Base-by-base conservation (phyloP, 2,113 vertebrate species). In the Peromyscus californicus region DNA sequence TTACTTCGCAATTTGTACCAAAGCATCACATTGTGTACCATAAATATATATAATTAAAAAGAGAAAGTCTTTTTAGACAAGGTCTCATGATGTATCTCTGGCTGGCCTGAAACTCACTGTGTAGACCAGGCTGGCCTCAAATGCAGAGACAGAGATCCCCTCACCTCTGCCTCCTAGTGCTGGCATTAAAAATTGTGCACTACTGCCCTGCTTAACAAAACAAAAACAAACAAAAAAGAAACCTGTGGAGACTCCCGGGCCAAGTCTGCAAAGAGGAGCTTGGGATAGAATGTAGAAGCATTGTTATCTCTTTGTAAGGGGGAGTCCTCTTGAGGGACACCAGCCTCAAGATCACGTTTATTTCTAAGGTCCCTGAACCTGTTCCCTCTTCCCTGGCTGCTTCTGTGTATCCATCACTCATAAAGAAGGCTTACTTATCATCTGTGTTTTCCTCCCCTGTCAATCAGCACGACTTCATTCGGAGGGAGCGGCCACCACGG, bases 381-480 rank as follows among this genome's bases (percentile, higher is more conserved):
- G 24, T 45, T 91, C 1, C 13, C 59, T 51, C n/a, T 89, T 96
- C 31, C 74, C 4, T 26, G 0, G 48, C 3, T 80, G 16, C 48
- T 96, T 54, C 31, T 89, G 31, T 83, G 65, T 65, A 7, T 54
- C 48, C 33, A 39, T 39, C 39, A 3, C 16, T 61, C 85, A 63
- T 45, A 42, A 90, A 84, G 61, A 84, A 42, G 36, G 9, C 39
- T 82, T 85, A 54, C 33, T 95, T 61, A n/a, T 45, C 67, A 51
- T 69, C 39, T 22, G 15, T 93, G 75, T 96, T 61, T 76, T 65
- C 45, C 39, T 92, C 94, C 93, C 87, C 61, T 51, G 95, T 97
- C 45, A 16, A 96, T 91, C 92, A 99, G 99, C 99, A 99, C 90
- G 99, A 99, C 42, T 99, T 99, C 98, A 99, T 99, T 91, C 99